A percentile compares a stretch with the other conserved stretches of the same genome.
These are phyloP conservation scores for Hypotaenidia okinawae DNA, from an alignment of 2,797 vertebrate species.

Conservation along the genomic window DNA sequence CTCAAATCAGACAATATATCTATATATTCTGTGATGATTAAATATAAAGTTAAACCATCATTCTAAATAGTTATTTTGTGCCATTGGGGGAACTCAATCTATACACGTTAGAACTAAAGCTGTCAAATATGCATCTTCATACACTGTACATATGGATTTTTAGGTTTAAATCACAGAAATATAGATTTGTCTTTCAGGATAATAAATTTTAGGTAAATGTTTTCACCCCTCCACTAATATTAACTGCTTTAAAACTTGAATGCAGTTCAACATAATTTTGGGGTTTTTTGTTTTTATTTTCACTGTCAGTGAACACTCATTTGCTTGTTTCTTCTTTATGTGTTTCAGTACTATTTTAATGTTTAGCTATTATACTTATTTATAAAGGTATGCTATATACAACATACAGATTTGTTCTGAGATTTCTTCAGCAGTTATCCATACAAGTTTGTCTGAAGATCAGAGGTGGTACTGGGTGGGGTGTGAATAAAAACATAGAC, in stretches of 20 bases:
- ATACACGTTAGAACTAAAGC: not conserved
- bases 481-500: not conserved
- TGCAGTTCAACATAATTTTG: not conserved
- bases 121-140: not conserved
- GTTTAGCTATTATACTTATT: not conserved
- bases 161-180: not conserved
- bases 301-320: not conserved
- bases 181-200: not conserved
- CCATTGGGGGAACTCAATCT: not conserved
- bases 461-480: not conserved
- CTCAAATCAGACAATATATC: not conserved
- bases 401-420: accelerated
- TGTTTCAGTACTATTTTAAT: not conserved
- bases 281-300: not conserved
- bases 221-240: not conserved
- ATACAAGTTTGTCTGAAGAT: not conserved
- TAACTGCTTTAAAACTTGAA: not conserved
- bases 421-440: not conserved
- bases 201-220: not conserved
- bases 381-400: not conserved
- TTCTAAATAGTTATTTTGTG: not conserved
- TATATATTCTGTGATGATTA: not conserved
- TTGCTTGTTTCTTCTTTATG: not conserved
- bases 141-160: not conserved
- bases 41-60: not conserved